Percentiles rank a stretch among this genome's conserved stretches.
phyloP scores from a whole-genome alignment of 2,113 vertebrate species.

The Crotalus helleri region DNA sequence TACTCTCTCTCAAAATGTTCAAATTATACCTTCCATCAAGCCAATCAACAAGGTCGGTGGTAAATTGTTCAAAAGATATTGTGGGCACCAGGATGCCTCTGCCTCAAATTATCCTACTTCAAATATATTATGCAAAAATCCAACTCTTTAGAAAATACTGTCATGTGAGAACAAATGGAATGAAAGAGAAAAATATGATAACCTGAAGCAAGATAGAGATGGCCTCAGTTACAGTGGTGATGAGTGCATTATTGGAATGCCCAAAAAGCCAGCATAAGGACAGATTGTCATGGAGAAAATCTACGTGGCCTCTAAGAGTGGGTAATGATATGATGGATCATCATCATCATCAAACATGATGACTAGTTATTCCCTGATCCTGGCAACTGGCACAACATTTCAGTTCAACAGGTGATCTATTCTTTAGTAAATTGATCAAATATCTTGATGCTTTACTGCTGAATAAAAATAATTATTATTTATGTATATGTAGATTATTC shows the following conservation, averaged over 20 bases:
- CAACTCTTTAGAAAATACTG: not conserved
- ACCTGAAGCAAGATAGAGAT: not conserved
- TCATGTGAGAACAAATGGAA: not conserved
- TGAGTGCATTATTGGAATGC: not conserved
- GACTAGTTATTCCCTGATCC: not conserved
- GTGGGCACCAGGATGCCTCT: not conserved
- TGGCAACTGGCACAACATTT: not conserved
- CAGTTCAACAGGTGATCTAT: not conserved
- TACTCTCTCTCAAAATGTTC: not conserved
- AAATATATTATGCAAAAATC: not conserved
- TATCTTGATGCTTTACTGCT: not conserved
- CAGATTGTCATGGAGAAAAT: not conserved
- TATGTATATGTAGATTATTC: not conserved
- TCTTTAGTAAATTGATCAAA: not conserved
- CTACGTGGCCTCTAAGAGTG: not conserved
- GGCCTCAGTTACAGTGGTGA: not conserved
- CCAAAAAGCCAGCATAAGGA: not conserved
- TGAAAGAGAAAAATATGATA: not conserved
- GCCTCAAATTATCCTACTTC: not conserved
- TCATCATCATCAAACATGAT: not conserved
- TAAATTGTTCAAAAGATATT: not conserved
- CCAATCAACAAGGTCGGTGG: not conserved
- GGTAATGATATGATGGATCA: not conserved
- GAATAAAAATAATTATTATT: not conserved
- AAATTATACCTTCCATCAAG: not conserved